Conservation (phyloP, 1,140 invertebrate species). For the Coelopa frigida region DNA sequence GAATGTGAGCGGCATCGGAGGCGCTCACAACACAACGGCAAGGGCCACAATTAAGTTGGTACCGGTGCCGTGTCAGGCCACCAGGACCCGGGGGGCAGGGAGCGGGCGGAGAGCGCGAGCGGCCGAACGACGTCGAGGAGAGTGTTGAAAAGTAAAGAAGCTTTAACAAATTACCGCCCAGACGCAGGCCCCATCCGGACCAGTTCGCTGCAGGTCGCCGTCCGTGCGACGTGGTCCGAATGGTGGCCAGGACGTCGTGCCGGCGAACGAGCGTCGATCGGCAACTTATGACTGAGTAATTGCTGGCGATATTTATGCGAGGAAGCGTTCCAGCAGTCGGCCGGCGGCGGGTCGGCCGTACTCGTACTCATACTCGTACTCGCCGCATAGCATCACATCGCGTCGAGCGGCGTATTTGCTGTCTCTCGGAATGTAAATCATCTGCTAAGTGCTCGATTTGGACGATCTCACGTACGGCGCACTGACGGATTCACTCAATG, state of each 20-base stretch:
- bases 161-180: conserved; percentile 45
- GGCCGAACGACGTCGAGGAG: too few relatives aligned
- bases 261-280: too few relatives aligned
- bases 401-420: conserved; percentile 44
- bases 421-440: conserved; percentile 45
- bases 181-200: conserved; percentile 6
- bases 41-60: conserved; percentile 15
- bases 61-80: neutral
- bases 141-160: conserved; percentile 46
- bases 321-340: conserved; percentile 31
- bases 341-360: conserved; percentile 17
- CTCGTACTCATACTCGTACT: conserved; percentile 19
- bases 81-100: neutral
- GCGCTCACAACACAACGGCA: conserved; percentile 2
- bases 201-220: neutral
- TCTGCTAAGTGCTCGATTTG: conserved; percentile 45
- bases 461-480: conserved; percentile 31
- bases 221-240: too few relatives aligned
- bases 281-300: conserved; percentile 45
- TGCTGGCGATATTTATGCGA: conserved; percentile 45
- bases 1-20: conserved; percentile 14
- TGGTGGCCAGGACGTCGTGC: neutral
- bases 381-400: conserved; percentile 44
- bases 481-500: too few relatives aligned
- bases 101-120: too few relatives aligned